Percentiles rank a stretch among this genome's conserved stretches.
These are phyloP conservation scores for Drosophila tristis DNA, from an alignment of 1,140 invertebrate genomes.

Conservation along the genomic window DNA sequence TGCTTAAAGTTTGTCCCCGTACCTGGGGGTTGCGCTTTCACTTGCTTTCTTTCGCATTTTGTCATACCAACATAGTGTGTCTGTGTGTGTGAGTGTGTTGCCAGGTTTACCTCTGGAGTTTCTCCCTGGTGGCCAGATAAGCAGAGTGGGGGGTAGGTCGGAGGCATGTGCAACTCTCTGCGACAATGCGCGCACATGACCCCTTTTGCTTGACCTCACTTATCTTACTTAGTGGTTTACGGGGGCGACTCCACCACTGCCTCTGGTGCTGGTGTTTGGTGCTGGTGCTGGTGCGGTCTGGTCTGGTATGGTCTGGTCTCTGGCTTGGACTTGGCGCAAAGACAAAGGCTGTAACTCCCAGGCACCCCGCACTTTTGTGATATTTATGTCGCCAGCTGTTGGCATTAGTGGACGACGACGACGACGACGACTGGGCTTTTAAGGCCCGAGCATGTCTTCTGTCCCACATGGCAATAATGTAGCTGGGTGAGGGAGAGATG, in stretches of 20 bases:
- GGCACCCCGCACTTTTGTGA: constrained; percentile 29
- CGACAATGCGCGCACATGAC: constrained; percentile 80
- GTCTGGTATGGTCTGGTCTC: constrained; percentile 15
- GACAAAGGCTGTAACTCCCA: constrained; percentile 43
- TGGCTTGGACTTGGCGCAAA: constrained; percentile 31
- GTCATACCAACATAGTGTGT: constrained; percentile 2
- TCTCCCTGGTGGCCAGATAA: constrained; percentile 42
- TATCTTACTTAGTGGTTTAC: constrained; percentile 82
- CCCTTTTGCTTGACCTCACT: constrained; percentile 82
- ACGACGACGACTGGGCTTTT: constrained; percentile 54
- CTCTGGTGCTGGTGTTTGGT: background rate
- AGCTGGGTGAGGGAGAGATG: constrained; percentile 15
- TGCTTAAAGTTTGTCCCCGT: constrained; percentile 27
- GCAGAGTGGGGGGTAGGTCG: constrained; percentile 5
- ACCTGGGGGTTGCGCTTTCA: constrained; percentile 51
- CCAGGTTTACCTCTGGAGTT: constrained; percentile 31
- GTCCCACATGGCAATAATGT: constrained; percentile 59
- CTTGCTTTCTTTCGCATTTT: constrained; percentile 23
- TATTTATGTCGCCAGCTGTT: constrained; percentile 82
- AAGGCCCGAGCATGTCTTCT: constrained; percentile 66
- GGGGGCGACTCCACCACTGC: no score
- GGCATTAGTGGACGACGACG: constrained; percentile 69
- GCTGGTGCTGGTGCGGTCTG: constrained; percentile 20
- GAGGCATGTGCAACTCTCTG: constrained; percentile 34
- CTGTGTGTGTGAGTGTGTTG: background rate